Percentiles rank a stretch among this genome's conserved stretches.
Conservation (phyloP, 2,113 vertebrate species). For the Mixornis gularis region DNA sequence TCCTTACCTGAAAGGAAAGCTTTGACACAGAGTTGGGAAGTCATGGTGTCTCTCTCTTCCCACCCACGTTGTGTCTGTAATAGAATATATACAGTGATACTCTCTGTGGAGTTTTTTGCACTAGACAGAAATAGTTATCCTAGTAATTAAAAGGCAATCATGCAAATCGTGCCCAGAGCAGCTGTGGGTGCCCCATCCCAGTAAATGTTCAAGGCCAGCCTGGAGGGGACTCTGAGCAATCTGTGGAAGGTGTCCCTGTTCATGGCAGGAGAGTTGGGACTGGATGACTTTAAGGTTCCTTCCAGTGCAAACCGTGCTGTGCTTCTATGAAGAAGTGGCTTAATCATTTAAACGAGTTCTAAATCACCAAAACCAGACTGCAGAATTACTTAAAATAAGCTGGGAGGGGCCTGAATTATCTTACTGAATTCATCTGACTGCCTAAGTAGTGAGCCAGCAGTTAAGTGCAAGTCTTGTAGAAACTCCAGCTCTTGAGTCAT, state of each 20-base stretch:
- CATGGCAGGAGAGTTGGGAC: neutral
- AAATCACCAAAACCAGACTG: neutral
- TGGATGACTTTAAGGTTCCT: neutral
- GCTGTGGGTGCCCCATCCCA: neutral
- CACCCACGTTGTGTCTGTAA: neutral
- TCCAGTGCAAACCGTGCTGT: neutral
- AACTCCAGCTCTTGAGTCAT: neutral
- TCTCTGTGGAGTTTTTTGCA: neutral
- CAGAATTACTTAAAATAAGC: neutral
- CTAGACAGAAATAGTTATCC: neutral
- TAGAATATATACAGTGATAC: neutral
- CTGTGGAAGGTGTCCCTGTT: neutral
- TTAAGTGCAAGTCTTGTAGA: neutral
- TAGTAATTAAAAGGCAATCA: neutral
- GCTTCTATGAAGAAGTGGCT: neutral
- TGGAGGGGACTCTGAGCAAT: neutral
- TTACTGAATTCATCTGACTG: neutral
- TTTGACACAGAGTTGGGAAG: neutral
- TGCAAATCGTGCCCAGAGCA: neutral
- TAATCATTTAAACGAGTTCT: neutral
- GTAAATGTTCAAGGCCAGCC: neutral
- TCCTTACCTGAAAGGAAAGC: neutral
- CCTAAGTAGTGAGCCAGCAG: neutral
- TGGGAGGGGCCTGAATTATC: neutral
- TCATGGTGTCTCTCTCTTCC: neutral